phyloP scores from a whole-genome alignment of 2,888 invertebrate genomes.

The Polydrusus tereticollis region DNA sequence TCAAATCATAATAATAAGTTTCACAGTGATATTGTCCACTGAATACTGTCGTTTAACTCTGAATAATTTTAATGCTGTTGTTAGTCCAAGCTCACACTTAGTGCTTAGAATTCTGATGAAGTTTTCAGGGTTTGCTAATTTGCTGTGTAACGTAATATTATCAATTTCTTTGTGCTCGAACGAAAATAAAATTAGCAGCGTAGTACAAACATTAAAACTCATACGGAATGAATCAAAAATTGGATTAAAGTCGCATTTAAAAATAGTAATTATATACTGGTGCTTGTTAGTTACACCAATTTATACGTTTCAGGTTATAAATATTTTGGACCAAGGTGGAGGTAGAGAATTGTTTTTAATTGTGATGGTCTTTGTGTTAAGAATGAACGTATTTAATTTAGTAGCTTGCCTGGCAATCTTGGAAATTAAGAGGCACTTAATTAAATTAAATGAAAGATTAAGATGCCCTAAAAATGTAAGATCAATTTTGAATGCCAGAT shows the following conservation, averaged over 20 bases:
- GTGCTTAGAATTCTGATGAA: too few species aligned
- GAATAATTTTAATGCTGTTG: neutral
- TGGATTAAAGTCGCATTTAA: too few species aligned
- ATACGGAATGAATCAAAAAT: too few species aligned
- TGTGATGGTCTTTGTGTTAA: neutral
- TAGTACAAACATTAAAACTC: too few species aligned
- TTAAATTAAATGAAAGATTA: neutral
- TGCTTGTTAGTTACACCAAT: too few species aligned
- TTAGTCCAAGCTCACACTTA: neutral
- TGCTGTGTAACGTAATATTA: too few species aligned
- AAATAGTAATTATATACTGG: too few species aligned
- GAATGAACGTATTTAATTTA: neutral
- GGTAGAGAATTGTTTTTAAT: neutral
- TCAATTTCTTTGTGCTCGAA: too few species aligned
- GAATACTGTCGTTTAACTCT: neutral
- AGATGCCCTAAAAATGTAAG: neutral
- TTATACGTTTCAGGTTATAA: too few species aligned
- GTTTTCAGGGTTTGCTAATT: too few species aligned
- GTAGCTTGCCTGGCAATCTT: neutral
- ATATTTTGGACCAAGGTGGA: neutral
- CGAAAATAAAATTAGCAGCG: too few species aligned
- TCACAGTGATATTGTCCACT: neutral
- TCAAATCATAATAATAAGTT: neutral
- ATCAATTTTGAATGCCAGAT: neutral
- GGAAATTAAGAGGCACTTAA: neutral